Conservation (phyloP, 2,797 vertebrate genomes). For the Gallinago solitaria region DNA sequence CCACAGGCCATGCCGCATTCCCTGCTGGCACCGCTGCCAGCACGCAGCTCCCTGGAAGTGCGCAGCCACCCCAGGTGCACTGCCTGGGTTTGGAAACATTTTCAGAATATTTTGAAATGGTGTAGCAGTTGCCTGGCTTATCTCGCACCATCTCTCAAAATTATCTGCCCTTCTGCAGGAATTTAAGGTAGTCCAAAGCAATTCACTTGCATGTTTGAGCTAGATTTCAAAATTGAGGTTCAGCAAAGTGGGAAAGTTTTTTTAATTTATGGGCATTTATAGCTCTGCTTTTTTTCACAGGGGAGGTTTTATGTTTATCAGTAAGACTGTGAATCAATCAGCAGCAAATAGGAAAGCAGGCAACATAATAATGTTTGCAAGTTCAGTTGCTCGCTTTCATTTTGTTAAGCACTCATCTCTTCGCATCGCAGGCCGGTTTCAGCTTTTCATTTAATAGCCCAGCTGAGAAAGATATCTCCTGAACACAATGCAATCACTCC, state of each 20-base stretch:
- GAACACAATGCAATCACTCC: background rate
- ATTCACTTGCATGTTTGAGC: background rate
- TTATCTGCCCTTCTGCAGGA: background rate
- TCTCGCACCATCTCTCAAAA: background rate
- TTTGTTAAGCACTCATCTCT: background rate
- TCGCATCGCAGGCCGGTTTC: background rate
- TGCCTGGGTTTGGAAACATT: background rate
- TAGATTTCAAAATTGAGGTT: background rate
- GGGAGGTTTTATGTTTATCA: background rate
- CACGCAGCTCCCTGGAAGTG: background rate
- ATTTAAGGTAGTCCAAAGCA: background rate
- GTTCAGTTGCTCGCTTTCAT: background rate
- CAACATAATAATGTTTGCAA: background rate
- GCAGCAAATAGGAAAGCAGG: background rate
- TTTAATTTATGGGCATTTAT: background rate
- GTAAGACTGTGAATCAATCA: background rate
- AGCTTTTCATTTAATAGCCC: background rate
- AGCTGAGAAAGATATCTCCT: background rate
- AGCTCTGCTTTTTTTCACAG: background rate
- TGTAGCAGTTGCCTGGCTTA: background rate
- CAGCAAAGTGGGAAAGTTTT: background rate
- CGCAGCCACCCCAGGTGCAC: background rate
- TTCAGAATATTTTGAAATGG: constrained; percentile 13
- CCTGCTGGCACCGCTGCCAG: background rate
- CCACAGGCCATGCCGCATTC: constrained; percentile 23